Percentiles rank a stretch among this genome's conserved stretches.
Evolutionary conservation across 2,888 invertebrate species (phyloP).

Genomic region (Caradrina kadenii): DNA sequence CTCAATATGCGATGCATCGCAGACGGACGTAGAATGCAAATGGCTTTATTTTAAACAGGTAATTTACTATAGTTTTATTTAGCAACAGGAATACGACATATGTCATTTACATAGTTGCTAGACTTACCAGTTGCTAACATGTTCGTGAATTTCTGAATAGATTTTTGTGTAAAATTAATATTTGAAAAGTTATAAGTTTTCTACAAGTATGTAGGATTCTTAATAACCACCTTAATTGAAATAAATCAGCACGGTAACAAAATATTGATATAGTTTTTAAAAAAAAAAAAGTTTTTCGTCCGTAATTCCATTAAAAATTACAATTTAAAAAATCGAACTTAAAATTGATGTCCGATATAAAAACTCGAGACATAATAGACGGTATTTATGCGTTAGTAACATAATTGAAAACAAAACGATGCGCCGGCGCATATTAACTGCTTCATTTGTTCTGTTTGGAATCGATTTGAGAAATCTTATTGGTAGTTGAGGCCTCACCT

Average conservation of each 20-base stretch:
- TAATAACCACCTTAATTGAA: not conserved
- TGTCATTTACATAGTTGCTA: constrained; percentile 17
- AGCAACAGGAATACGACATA: constrained; percentile 53
- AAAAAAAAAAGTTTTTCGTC: no score
- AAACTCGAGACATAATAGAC: constrained; percentile 53
- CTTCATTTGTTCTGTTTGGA: constrained; percentile 74
- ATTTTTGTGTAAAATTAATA: not conserved
- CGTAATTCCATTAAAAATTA: not conserved
- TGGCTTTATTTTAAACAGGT: constrained; percentile 72
- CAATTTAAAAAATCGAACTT: constrained; percentile 11
- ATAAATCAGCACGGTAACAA: not conserved
- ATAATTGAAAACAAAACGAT: constrained; percentile 70
- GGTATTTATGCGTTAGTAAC: constrained; percentile 68
- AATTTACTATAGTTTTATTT: constrained; percentile 68
- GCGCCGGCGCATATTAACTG: constrained; percentile 77
- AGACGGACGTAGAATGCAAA: constrained; percentile 68
- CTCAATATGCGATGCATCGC: constrained; percentile 60
- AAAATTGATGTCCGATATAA: constrained; percentile 42
- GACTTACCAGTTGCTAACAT: constrained; percentile 1
- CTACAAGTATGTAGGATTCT: no score
- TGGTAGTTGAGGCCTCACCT: constrained; percentile 57
- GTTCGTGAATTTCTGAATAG: not conserved
- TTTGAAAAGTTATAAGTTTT: not conserved
- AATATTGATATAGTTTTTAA: no score
- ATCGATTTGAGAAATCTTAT: constrained; percentile 67